Evolutionary conservation across 2,113 vertebrate genomes (phyloP), one percentile per base, ranked within the genome.

Genomic region (Microcebus jonahi): DNA sequence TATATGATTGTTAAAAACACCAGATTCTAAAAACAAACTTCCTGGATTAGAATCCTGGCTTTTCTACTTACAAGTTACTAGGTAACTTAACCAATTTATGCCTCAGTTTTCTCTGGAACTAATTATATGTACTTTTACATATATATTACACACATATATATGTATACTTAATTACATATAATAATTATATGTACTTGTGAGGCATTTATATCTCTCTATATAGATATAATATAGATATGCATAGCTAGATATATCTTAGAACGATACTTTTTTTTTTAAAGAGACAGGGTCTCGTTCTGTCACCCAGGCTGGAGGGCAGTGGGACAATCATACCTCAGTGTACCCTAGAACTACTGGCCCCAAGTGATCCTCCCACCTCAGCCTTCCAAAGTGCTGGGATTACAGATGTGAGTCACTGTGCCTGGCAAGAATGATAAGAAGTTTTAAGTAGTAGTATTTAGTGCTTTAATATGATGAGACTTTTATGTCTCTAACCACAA

Each of bases 401-500:
- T 57, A 21, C 55, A 57, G 55, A 57, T 57, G 55, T 57, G 55
- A 57, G 55, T 21, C 55, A 57, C 20, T 21, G 55, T 0, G 20
- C 55, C 55, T 57, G 2, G 55, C 55, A 20, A 57, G 18, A 81
- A 45, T 63, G 59, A 63, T 27, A 65, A 17, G n/a, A 97, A 94
- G 45, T 71, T 97, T 88, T 82, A 88, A 29, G 63, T 92, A 85
- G 5, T 55, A 83, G 34, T 86, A 94, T 7, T 79, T 76, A 94
- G 25, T 85, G 36, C 42, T 91, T 91, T 96, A 81, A 90, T 55
- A 94, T 48, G 31, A 95, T 91, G 34, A 93, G n/a, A 92, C 1
- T 94, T 94, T 89, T 61, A 77, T 59, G 18, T 73, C 63, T 96
- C 48, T 96, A 95, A 70, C 27, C 27, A 94, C 45, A 92, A 77